Conservation (phyloP, 2,888 invertebrate species). For the Stenolophus ochropezus region DNA sequence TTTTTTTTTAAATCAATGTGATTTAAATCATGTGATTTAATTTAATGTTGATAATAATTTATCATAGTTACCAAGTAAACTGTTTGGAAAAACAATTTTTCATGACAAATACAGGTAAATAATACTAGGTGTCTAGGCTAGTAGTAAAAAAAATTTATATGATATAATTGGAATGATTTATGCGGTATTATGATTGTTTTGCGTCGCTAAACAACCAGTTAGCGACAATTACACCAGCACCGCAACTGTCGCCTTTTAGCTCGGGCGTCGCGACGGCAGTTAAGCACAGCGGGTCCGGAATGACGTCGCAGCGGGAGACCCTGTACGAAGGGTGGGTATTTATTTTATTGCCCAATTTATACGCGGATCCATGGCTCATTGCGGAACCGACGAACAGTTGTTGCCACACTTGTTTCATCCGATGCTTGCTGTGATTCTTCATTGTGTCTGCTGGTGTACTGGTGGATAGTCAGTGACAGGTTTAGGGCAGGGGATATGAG, state of each 20-base stretch:
- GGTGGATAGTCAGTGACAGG: neutral
- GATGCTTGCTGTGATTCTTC: conserved; percentile 20
- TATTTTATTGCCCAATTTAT: conserved; percentile 59
- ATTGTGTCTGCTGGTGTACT: neutral
- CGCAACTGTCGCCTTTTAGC: neutral
- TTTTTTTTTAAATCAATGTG: too few species aligned
- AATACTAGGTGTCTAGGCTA: too few species aligned
- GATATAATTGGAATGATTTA: too few species aligned
- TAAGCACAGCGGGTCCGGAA: conserved; percentile 49
- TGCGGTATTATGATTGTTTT: too few species aligned
- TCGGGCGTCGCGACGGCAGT: conserved; percentile 26
- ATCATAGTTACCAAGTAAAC: too few species aligned
- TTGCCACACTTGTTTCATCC: conserved; percentile 14
- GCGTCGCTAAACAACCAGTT: too few species aligned
- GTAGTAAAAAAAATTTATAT: too few species aligned
- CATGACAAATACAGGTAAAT: too few species aligned
- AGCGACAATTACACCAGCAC: too few species aligned
- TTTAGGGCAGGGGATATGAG: neutral
- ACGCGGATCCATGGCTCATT: conserved; percentile 55
- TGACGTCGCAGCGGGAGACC: conserved; percentile 24
- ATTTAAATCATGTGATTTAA: too few species aligned
- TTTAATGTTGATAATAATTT: too few species aligned
- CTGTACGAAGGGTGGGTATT: conserved; percentile 21
- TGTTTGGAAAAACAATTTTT: too few species aligned
- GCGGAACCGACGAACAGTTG: conserved; percentile 30